Conservation (phyloP, 2,888 invertebrate genomes). For the Catocala nupta region DNA sequence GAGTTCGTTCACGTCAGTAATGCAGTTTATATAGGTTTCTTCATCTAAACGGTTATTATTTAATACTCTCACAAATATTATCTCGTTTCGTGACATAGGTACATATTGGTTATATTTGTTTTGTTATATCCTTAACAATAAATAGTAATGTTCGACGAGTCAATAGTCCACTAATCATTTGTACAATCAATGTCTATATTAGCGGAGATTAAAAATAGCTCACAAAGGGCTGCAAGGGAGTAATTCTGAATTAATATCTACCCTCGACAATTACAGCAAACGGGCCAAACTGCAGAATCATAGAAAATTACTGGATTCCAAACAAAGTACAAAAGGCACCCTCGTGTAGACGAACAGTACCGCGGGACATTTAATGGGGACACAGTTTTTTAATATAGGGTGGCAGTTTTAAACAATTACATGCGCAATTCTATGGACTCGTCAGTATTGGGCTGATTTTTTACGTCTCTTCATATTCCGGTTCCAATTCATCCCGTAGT, state of each 20-base stretch:
- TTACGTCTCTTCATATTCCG: neutral
- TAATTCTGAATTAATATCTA: constrained; percentile 77
- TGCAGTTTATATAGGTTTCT: too few relatives aligned
- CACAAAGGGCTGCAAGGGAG: constrained; percentile 74
- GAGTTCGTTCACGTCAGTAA: too few relatives aligned
- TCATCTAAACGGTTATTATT: too few relatives aligned
- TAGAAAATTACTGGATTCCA: constrained; percentile 83
- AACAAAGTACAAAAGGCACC: constrained; percentile 76
- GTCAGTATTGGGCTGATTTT: constrained; percentile 25
- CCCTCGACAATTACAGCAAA: constrained; percentile 75
- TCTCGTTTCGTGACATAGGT: too few relatives aligned
- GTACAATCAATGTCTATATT: constrained; percentile 64
- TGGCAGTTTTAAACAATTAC: constrained; percentile 74
- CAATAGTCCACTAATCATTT: constrained; percentile 45
- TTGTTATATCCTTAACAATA: neutral
- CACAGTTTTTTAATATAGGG: constrained; percentile 82
- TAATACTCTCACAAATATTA: too few relatives aligned
- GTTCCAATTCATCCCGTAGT: too few relatives aligned
- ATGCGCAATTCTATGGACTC: constrained; percentile 33
- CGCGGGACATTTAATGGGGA: constrained; percentile 76
- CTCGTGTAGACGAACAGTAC: constrained; percentile 61
- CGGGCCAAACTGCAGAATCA: constrained; percentile 80
- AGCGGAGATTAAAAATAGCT: constrained; percentile 75
- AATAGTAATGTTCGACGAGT: constrained; percentile 13
- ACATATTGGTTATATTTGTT: too few relatives aligned